These are phyloP conservation scores for Bolinopsis microptera DNA, from an alignment of 37 sponge, comb jelly and placozoan species.

Conservation along the genomic window DNA sequence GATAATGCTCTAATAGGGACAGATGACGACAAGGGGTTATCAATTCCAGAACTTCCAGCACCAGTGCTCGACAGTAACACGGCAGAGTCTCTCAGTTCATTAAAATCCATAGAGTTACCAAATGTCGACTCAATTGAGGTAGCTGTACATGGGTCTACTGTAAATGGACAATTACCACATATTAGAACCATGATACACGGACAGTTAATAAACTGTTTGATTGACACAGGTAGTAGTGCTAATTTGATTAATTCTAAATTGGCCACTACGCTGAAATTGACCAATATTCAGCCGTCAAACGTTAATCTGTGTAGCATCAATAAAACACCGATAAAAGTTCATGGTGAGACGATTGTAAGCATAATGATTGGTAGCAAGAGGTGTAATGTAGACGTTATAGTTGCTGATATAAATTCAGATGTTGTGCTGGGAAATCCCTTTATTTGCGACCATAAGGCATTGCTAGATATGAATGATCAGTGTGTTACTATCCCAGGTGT, in stretches of 20 bases:
- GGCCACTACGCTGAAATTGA: neutral
- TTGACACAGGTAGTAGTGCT: neutral
- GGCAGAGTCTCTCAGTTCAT: no score
- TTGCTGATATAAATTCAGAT: neutral
- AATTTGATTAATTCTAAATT: neutral
- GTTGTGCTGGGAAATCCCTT: constrained; percentile 1
- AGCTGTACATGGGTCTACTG: neutral
- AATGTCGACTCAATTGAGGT: neutral
- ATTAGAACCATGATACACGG: neutral
- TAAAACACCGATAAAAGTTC: neutral
- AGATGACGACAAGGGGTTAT: no score
- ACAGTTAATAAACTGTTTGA: neutral
- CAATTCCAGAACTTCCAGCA: no score
- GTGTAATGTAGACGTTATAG: neutral
- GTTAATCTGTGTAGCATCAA: neutral
- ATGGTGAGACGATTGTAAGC: neutral
- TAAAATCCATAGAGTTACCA: neutral
- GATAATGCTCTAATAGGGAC: no score
- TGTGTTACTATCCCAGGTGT: neutral
- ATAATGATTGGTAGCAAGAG: neutral
- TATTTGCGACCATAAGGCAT: neutral
- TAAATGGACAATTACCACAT: neutral
- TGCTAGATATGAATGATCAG: neutral
- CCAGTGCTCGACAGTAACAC: no score
- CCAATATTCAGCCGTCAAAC: neutral